These are phyloP conservation scores for Scomber scombrus DNA, from an alignment of 2,113 vertebrate genomes.

Conservation along the genomic window DNA sequence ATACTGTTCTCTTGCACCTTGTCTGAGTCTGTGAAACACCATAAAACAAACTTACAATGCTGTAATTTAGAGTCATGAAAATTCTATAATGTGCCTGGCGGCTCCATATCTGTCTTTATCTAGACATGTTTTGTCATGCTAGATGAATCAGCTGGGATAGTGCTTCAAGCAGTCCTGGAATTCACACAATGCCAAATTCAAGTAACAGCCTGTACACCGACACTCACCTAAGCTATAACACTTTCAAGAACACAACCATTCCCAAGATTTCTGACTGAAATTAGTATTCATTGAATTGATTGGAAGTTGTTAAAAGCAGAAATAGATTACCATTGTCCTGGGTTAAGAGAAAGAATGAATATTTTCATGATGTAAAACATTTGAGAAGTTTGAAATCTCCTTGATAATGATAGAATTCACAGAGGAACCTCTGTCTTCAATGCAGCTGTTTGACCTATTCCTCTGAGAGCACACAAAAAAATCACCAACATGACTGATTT, in stretches of 20 bases:
- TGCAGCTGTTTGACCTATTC: neutral
- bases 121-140: conserved; percentile 60
- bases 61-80: conserved; percentile 13
- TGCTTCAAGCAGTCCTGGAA: conserved; percentile 53
- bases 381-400: neutral
- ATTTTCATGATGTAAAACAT: neutral
- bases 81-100: neutral
- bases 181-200: conserved; percentile 53
- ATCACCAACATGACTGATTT: neutral
- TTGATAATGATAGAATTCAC: neutral
- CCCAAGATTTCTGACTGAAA: neutral
- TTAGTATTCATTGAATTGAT: neutral
- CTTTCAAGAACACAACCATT: neutral
- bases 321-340: neutral
- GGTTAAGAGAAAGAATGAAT: neutral
- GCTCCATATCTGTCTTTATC: conserved; percentile 19
- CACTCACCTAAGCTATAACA: neutral
- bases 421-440: neutral
- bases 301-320: neutral
- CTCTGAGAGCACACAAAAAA: neutral
- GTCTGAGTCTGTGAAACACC: conserved; percentile 77
- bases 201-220: conserved; percentile 52
- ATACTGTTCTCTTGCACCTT: conserved; percentile 78
- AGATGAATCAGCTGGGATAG: conserved; percentile 38
- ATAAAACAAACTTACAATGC: conserved; percentile 5